Evolutionary conservation across 1,140 invertebrate genomes (phyloP).

Genomic region (Heliothis subflexa): DNA sequence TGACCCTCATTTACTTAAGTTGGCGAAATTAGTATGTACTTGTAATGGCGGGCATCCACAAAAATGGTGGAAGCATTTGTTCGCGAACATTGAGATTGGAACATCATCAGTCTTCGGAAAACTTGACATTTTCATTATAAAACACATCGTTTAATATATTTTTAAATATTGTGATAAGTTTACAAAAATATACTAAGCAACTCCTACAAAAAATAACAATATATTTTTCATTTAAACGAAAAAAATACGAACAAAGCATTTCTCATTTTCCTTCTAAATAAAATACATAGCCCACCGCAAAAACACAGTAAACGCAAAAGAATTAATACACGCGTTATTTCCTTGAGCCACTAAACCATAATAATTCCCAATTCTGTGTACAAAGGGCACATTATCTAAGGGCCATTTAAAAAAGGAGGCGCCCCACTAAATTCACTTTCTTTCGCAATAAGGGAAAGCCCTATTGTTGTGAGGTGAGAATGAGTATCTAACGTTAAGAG

Average conservation of each 20-base stretch:
- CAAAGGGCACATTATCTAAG: conserved; percentile 60
- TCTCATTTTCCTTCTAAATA: not conserved
- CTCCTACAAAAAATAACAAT: too few species aligned
- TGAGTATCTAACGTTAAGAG: conserved; percentile 47
- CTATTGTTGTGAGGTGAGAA: conserved; percentile 7
- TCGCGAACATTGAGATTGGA: too few species aligned
- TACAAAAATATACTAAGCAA: too few species aligned
- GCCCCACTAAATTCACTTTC: conserved; percentile 52
- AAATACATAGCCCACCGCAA: not conserved
- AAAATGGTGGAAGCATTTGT: too few species aligned
- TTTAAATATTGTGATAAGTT: too few species aligned
- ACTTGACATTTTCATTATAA: too few species aligned
- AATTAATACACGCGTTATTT: conserved; percentile 46
- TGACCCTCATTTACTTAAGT: too few species aligned
- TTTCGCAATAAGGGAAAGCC: conserved; percentile 25
- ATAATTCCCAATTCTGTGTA: conserved; percentile 61
- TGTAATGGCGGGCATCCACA: too few species aligned
- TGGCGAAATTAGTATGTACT: too few species aligned
- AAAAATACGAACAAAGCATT: not conserved
- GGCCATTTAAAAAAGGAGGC: conserved; percentile 50
- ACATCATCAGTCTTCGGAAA: too few species aligned
- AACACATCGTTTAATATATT: too few species aligned
- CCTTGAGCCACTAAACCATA: conserved; percentile 56
- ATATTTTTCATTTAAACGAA: not conserved
- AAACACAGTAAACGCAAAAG: conserved; percentile 14